Conservation (phyloP, 2,797 vertebrate genomes). For the Parauchenoglanis ngamensis region DNA sequence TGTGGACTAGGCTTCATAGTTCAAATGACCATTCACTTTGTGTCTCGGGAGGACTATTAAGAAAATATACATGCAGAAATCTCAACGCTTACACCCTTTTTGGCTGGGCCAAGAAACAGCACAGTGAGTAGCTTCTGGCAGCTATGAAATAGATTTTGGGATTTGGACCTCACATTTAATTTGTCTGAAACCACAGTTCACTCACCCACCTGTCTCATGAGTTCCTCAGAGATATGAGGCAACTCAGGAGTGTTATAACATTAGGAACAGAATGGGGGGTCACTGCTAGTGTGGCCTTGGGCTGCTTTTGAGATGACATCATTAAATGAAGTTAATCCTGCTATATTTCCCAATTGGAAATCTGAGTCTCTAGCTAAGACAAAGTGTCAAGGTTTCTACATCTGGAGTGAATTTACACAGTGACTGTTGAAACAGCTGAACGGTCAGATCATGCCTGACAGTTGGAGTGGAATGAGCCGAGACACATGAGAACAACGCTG, state of each 20-base stretch:
- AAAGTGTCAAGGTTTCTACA: conserved; percentile 35
- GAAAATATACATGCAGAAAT: not conserved
- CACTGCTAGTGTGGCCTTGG: not conserved
- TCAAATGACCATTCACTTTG: not conserved
- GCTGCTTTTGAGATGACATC: conserved; percentile 41
- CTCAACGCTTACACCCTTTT: not conserved
- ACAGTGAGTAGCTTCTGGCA: conserved; percentile 18
- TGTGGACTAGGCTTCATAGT: not conserved
- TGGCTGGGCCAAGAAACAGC: not conserved
- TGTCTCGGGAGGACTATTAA: not conserved
- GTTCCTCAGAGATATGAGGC: conserved; percentile 15
- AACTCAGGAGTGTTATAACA: conserved; percentile 18
- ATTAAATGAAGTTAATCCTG: conserved; percentile 42
- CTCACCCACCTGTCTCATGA: not conserved
- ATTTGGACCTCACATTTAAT: conserved; percentile 9
- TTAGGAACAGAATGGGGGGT: conserved; percentile 21
- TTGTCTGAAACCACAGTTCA: conserved; percentile 14
- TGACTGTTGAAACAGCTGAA: conserved; percentile 31
- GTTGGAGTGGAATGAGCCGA: not conserved
- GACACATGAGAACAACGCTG: not conserved
- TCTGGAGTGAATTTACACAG: conserved; percentile 33
- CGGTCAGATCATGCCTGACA: not conserved
- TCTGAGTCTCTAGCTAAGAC: conserved; percentile 5
- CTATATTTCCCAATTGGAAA: conserved; percentile 28
- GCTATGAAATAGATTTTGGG: not conserved